Evolutionary conservation across 2,113 vertebrate species (phyloP), one percentile per base, ranked within the genome.

Genomic region (Caloenas nicobarica): DNA sequence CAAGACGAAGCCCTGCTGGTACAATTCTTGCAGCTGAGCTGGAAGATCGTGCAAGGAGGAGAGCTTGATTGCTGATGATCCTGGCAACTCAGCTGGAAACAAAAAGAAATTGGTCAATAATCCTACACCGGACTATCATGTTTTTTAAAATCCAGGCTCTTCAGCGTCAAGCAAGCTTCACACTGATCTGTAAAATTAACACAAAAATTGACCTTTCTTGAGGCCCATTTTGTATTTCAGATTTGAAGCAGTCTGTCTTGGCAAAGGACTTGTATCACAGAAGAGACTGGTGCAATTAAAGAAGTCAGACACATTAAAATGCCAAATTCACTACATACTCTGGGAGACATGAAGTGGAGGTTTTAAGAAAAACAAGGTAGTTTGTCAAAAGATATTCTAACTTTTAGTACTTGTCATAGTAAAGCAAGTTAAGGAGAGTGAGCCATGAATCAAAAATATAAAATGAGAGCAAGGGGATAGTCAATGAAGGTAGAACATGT

Each of bases 1-100:
- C 98, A 99, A 98, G 6, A 98, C 60, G 71, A 99, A 99, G 73
- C 99, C 99, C 97, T 99, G 98, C 98, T 99, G 99, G 98, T 99
- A 99, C 50, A 99, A 98, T 78, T 99, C 99, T 97, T 98, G 98
- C 83, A 99, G 98, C 98, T 99, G 99, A 86, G 97, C 92, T 1
- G 99, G 99, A 91, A 99, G 98, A 98, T 99, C 99, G 44, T 96
- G 96, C 93, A 99, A 98, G 13, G 99, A 99, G 29, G 99, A 98
- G 72, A 99, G 98, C 33, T 98, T 98, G 97, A 99, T 98, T 7
- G 99, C 99, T 33, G 99, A 99, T 36, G 98, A 98, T 94, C 98
- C 97, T 2, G 97, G 98, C 88, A 98, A 93, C 95, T 99, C 99
- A 96, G 98, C 94, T 97, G 95, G 76, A 85, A 95, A 91, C 69